phyloP scores from a whole-genome alignment of 92 coral and sea anemone genomes.

The Porites lobata region DNA sequence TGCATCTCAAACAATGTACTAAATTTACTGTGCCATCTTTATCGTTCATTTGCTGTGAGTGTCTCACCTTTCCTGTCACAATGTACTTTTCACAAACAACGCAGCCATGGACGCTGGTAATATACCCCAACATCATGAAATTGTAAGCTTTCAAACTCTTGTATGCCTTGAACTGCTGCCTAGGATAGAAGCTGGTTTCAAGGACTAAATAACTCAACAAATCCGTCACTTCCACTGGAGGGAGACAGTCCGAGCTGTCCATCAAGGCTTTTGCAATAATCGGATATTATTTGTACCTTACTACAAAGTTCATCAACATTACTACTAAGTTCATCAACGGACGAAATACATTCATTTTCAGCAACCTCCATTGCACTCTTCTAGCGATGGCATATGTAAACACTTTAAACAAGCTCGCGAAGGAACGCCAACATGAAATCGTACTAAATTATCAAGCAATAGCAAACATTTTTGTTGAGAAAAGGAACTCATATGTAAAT shows the following conservation, averaged over 20 bases:
- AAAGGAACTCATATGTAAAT: too few relatives aligned
- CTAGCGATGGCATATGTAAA: background rate
- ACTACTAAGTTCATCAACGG: background rate
- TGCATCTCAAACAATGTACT: too few relatives aligned
- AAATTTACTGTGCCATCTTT: too few relatives aligned
- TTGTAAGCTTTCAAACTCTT: background rate
- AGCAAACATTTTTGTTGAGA: too few relatives aligned
- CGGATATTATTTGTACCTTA: background rate
- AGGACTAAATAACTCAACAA: too few relatives aligned
- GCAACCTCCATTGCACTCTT: background rate
- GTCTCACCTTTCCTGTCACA: too few relatives aligned
- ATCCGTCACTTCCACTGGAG: background rate
- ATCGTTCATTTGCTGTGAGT: too few relatives aligned
- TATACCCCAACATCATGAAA: background rate
- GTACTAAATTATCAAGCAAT: too few relatives aligned
- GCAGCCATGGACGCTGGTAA: background rate
- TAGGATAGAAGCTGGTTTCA: too few relatives aligned
- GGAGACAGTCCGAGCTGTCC: background rate
- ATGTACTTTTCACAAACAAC: too few relatives aligned
- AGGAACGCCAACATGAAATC: conserved; percentile 1
- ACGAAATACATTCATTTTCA: background rate
- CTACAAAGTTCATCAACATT: background rate
- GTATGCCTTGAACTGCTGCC: background rate
- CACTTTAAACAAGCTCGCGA: background rate
- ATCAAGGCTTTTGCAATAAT: background rate